phyloP scores from a whole-genome alignment of 1,140 invertebrate genomes.

The Sycobia sp. region DNA sequence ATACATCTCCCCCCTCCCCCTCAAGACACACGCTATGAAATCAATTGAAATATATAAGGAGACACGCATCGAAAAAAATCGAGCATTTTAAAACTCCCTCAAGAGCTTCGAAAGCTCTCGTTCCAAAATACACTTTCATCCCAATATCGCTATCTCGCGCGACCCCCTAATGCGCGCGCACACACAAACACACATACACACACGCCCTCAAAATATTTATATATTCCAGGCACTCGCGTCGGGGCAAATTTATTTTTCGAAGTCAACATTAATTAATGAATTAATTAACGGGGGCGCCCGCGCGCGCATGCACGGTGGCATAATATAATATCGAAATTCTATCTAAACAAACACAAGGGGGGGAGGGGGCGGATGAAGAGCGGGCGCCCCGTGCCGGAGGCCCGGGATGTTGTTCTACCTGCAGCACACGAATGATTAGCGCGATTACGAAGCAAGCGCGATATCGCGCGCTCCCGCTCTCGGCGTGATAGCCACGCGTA shows the following conservation, averaged over 20 bases:
- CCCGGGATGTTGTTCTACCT: background rate
- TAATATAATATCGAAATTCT: slow-evolving; percentile 52
- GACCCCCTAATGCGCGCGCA: too few species aligned
- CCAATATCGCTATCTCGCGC: too few species aligned
- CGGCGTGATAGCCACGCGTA: slow-evolving; percentile 31
- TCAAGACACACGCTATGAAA: too few species aligned
- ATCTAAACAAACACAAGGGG: slow-evolving; percentile 53
- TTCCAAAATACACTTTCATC: too few species aligned
- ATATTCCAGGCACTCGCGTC: slow-evolving; percentile 14
- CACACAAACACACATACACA: too few species aligned
- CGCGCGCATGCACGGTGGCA: slow-evolving; percentile 29
- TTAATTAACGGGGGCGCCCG: slow-evolving; percentile 50
- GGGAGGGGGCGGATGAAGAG: background rate
- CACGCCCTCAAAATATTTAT: too few species aligned
- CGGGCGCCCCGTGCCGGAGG: too few species aligned
- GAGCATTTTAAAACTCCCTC: too few species aligned
- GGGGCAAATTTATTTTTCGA: slow-evolving; percentile 26
- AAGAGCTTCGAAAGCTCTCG: too few species aligned
- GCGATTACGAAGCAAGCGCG: slow-evolving; percentile 37
- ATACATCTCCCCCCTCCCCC: too few species aligned
- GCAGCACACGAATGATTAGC: slow-evolving; percentile 44
- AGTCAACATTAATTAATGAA: slow-evolving; percentile 22
- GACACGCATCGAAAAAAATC: too few species aligned
- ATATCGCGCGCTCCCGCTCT: background rate
- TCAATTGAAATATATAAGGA: too few species aligned